Evolutionary conservation across 1,140 invertebrate genomes (phyloP).

Genomic region (Sycophila sp.): DNA sequence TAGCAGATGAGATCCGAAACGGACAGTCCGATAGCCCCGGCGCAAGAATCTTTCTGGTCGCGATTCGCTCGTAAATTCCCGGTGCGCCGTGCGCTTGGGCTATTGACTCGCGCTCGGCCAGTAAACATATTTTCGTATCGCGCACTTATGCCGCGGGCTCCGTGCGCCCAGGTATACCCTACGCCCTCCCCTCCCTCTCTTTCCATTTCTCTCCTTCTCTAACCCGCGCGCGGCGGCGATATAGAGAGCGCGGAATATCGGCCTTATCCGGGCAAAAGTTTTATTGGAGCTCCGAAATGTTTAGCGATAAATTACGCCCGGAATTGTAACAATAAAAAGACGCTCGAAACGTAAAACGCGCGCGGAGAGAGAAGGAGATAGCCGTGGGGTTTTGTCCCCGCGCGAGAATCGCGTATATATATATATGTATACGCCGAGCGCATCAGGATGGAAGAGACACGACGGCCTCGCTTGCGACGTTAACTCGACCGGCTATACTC

Average conservation of each 20-base stretch:
- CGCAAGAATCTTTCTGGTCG: background rate
- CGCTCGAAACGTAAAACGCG: background rate
- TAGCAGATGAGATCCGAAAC: background rate
- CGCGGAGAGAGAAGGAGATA: too few relatives aligned
- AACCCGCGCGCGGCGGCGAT: too few relatives aligned
- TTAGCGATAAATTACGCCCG: slow-evolving; percentile 29
- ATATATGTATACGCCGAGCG: background rate
- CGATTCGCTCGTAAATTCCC: slow-evolving; percentile 29
- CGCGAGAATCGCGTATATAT: background rate
- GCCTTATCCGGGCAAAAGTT: slow-evolving; percentile 32
- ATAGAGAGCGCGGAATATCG: background rate
- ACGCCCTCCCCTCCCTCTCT: too few relatives aligned
- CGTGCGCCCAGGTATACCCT: slow-evolving; percentile 3
- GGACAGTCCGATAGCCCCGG: background rate
- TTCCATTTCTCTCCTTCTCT: too few relatives aligned
- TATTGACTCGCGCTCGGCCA: slow-evolving; percentile 23
- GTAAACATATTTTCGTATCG: slow-evolving; percentile 33
- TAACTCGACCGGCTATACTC: too few relatives aligned
- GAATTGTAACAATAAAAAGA: slow-evolving; percentile 27
- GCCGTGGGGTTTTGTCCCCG: too few relatives aligned
- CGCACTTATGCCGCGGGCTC: slow-evolving; percentile 14
- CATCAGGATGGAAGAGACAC: background rate
- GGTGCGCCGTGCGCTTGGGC: background rate
- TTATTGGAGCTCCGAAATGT: slow-evolving; percentile 29
- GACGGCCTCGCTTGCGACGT: too few relatives aligned